Conservation (phyloP, 2,888 invertebrate genomes). For the Gastrophysa polygoni region DNA sequence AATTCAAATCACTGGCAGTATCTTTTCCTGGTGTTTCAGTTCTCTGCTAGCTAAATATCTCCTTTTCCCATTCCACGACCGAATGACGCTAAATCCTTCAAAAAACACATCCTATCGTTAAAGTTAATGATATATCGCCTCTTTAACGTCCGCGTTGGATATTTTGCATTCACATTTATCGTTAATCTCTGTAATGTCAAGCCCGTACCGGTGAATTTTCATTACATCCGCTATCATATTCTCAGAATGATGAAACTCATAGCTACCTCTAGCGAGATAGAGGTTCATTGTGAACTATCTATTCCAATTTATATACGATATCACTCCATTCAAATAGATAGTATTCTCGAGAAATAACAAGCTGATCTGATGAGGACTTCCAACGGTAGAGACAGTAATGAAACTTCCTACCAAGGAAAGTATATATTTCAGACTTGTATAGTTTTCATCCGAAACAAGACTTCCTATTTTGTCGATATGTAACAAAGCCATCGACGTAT, state of each 20-base stretch:
- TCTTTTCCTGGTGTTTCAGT: background rate
- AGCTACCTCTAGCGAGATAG: background rate
- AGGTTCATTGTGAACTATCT: too few relatives aligned
- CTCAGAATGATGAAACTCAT: background rate
- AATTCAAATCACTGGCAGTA: background rate
- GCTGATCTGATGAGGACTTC: too few relatives aligned
- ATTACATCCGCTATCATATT: background rate
- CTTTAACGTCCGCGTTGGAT: background rate
- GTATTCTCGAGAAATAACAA: too few relatives aligned
- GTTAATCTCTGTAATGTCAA: background rate
- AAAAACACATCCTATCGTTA: background rate
- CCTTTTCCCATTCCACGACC: background rate
- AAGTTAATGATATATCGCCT: background rate
- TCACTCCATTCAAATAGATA: too few relatives aligned
- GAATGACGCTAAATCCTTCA: background rate
- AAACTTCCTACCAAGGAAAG: too few relatives aligned
- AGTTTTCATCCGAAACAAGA: too few relatives aligned
- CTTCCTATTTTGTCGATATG: too few relatives aligned
- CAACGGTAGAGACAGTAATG: too few relatives aligned
- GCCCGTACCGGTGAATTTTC: background rate
- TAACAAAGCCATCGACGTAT: too few relatives aligned
- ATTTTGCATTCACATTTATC: background rate
- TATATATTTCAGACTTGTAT: too few relatives aligned
- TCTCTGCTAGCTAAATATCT: background rate
- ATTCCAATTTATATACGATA: too few relatives aligned